These are phyloP conservation scores for Amiota mariae DNA, from an alignment of 2,888 invertebrate genomes.

Conservation along the genomic window DNA sequence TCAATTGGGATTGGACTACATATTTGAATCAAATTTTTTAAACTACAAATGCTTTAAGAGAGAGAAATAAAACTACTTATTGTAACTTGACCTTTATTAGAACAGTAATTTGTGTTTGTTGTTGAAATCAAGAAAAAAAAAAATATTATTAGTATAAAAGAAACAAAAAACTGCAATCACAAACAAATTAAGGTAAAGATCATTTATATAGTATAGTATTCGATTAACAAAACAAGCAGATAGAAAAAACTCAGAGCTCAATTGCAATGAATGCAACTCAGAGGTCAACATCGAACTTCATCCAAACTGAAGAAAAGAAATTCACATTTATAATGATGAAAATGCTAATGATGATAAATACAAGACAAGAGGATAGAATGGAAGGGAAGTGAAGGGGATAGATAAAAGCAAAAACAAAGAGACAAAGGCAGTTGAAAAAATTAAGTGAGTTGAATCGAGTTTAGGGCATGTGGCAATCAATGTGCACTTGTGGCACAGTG, in stretches of 20 bases:
- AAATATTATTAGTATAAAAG: neutral
- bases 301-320: neutral
- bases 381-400: no score
- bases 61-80: no score
- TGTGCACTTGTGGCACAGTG: slow-evolving; percentile 22
- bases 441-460: no score
- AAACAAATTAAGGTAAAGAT: slow-evolving; percentile 21
- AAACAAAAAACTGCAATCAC: slow-evolving; percentile 15
- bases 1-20: no score
- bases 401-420: no score
- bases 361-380: no score
- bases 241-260: neutral
- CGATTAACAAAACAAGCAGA: neutral
- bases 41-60: neutral
- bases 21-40: neutral
- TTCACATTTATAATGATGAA: no score
- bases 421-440: no score
- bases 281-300: neutral
- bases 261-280: neutral
- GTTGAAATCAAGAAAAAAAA: neutral
- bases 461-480: neutral
- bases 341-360: no score
- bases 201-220: no score
- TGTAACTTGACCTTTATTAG: slow-evolving; percentile 17
- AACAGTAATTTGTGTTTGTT: neutral